These are phyloP conservation scores for Cossypha polioptera DNA, from an alignment of 2,797 vertebrate genomes.

Conservation along the genomic window DNA sequence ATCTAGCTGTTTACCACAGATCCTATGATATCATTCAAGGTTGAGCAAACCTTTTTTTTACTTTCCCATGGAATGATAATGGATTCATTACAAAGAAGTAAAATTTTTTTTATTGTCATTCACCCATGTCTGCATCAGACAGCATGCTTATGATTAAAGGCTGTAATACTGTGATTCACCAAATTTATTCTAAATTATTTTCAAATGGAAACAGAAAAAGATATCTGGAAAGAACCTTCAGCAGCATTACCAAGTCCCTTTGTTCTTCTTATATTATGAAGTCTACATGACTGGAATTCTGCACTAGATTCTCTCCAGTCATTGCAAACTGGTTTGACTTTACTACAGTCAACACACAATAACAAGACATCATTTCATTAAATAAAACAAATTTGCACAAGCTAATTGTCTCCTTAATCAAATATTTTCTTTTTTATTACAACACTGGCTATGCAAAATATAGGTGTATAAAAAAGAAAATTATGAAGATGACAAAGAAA, in stretches of 20 bases:
- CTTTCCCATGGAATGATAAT: constrained; percentile 3
- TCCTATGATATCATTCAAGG: constrained; percentile 46
- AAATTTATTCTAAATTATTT: constrained; percentile 43
- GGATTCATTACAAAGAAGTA: constrained; percentile 3
- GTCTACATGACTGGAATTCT: background rate
- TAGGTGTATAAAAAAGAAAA: background rate
- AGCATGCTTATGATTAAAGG: constrained; percentile 30
- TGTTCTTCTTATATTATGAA: background rate
- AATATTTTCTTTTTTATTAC: background rate
- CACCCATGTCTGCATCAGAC: constrained; percentile 4
- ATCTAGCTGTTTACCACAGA: constrained; percentile 40
- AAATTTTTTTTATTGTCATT: background rate
- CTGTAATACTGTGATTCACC: background rate
- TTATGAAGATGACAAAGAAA: background rate
- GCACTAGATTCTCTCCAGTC: background rate
- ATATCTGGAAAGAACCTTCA: constrained; percentile 6
- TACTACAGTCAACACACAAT: background rate
- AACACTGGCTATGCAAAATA: background rate
- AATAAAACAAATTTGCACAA: background rate
- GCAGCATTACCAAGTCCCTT: background rate
- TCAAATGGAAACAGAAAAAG: constrained; percentile 31
- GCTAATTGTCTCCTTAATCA: background rate
- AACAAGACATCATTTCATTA: background rate
- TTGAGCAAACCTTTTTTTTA: background rate
- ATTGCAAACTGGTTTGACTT: background rate